Evolutionary conservation across 64 coral and sea anemone genomes (phyloP).

Genomic region (Hydrozoanthus tunicans): DNA sequence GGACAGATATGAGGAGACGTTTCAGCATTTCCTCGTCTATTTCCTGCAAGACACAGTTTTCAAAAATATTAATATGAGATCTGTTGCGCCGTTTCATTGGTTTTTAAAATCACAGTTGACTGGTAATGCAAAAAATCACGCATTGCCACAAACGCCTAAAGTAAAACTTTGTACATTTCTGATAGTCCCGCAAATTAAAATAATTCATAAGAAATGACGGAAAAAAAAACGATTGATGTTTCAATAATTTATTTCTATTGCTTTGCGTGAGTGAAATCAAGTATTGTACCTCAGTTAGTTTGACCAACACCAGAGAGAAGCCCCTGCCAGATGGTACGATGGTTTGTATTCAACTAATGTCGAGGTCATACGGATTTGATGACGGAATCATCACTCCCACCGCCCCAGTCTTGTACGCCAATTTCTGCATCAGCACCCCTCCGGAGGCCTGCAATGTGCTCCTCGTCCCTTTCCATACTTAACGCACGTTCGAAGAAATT

Average conservation of each 20-base stretch:
- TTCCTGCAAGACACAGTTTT: slow-evolving; percentile 9
- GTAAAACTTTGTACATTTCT: slow-evolving; percentile 23
- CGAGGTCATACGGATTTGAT: slow-evolving; percentile 1
- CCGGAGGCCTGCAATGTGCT: slow-evolving; percentile 19
- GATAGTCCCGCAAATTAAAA: background rate
- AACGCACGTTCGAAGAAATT: slow-evolving; percentile 15
- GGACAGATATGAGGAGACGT: background rate
- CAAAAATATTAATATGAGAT: slow-evolving; percentile 14
- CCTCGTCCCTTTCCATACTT: slow-evolving; percentile 15
- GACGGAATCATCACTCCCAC: slow-evolving; percentile 15
- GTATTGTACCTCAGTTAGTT: slow-evolving; percentile 17
- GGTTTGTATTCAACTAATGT: slow-evolving; percentile 12
- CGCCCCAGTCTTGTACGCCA: slow-evolving; percentile 4
- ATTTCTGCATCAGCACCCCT: slow-evolving; percentile 8
- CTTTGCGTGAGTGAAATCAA: slow-evolving; percentile 10
- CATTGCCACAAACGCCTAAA: background rate
- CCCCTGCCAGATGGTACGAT: slow-evolving; percentile 26
- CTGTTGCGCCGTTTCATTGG: background rate
- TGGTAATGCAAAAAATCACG: background rate
- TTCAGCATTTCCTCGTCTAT: slow-evolving; percentile 15
- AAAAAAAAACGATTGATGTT: slow-evolving; percentile 1
- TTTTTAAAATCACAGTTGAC: background rate
- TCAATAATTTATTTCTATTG: slow-evolving; percentile 1
- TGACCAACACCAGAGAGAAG: background rate
- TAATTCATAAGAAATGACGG: background rate